Evolutionary conservation across 2,113 vertebrate species (phyloP).

Genomic region (Bostrychus sinensis): DNA sequence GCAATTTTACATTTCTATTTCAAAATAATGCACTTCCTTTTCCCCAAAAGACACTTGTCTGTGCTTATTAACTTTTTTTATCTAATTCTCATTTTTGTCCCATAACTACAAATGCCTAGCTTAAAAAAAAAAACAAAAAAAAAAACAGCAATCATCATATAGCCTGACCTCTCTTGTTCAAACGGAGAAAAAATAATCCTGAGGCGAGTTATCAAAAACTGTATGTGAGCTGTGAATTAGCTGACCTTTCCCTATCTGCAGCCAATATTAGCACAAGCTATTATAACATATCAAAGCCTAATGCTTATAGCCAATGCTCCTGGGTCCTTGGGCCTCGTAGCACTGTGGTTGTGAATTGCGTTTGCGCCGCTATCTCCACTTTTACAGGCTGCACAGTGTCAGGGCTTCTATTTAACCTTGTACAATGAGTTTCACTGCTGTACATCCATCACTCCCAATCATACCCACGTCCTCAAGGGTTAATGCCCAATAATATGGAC

Average conservation of each 20-base stretch:
- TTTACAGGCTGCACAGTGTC: constrained; percentile 59
- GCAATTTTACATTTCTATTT: neutral
- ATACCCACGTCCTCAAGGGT: constrained; percentile 35
- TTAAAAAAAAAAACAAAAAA: too few species aligned
- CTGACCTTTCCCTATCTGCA: constrained; percentile 66
- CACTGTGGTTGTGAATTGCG: constrained; percentile 31
- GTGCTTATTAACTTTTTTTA: neutral
- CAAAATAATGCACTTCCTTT: neutral
- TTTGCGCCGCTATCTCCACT: constrained; percentile 52
- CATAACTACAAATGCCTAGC: constrained; percentile 30
- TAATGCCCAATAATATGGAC: constrained; percentile 20
- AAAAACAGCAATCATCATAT: constrained; percentile 37
- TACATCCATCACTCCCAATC: constrained; percentile 52
- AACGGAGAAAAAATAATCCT: constrained; percentile 51
- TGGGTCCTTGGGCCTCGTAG: constrained; percentile 46
- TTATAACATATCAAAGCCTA: constrained; percentile 69
- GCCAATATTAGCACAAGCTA: constrained; percentile 70
- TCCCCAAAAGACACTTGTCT: neutral
- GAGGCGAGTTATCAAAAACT: constrained; percentile 49
- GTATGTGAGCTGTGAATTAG: constrained; percentile 55
- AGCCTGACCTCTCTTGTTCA: constrained; percentile 36
- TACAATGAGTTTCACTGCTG: constrained; percentile 37
- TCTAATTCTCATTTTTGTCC: neutral
- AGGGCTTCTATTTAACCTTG: constrained; percentile 69
- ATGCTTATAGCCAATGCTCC: constrained; percentile 58